These are phyloP conservation scores for Atractosteus spatula DNA, from an alignment of 2,113 vertebrate genomes.

Conservation along the genomic window DNA sequence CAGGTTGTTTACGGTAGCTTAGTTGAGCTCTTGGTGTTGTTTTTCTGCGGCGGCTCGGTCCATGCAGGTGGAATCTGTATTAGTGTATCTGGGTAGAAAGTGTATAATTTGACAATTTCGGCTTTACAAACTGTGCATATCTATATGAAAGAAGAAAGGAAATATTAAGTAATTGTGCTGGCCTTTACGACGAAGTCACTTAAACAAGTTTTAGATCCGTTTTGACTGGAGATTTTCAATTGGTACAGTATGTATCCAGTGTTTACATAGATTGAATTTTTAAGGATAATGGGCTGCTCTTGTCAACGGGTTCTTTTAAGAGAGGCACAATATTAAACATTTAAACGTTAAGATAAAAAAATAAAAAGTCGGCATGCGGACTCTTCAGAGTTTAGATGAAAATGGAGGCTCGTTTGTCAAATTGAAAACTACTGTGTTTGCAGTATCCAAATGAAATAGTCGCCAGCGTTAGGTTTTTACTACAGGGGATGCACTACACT, in stretches of 20 bases:
- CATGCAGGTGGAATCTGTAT: conserved; percentile 66
- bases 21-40: conserved; percentile 30
- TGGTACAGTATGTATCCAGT: conserved; percentile 46
- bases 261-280: conserved; percentile 16
- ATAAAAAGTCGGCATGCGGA: conserved; percentile 6
- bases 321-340: too few species aligned
- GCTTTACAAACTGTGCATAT: not conserved
- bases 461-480: conserved; percentile 6
- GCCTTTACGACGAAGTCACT: conserved; percentile 30
- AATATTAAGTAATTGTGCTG: conserved; percentile 15
- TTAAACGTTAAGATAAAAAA: not conserved
- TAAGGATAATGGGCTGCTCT: too few species aligned
- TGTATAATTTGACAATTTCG: conserved; percentile 11
- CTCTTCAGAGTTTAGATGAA: not conserved
- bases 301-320: too few species aligned
- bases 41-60: conserved; percentile 50
- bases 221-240: not conserved
- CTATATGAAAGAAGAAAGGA: not conserved
- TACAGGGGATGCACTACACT: not conserved
- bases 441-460: conserved; percentile 9
- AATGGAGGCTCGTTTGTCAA: not conserved
- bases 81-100: conserved; percentile 1
- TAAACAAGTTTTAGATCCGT: not conserved
- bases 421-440: not conserved
- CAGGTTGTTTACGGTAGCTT: conserved; percentile 35